Conservation (phyloP, 2,888 invertebrate genomes). For the Volucella inflata region DNA sequence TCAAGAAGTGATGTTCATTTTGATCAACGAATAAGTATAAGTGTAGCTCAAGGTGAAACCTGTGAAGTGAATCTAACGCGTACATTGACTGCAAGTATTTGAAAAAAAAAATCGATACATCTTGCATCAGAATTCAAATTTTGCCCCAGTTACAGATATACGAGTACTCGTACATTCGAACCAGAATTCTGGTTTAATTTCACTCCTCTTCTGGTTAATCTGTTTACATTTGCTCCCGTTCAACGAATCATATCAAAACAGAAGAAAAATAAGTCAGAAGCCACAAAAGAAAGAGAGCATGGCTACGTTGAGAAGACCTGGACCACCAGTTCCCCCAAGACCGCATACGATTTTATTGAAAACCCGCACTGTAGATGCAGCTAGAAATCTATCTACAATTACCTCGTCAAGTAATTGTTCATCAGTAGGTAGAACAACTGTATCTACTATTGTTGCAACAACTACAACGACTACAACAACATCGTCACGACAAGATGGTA, state of each 20-base stretch:
- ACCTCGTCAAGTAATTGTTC: slow-evolving; percentile 71
- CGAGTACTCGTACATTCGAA: slow-evolving; percentile 43
- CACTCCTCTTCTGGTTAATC: slow-evolving; percentile 10
- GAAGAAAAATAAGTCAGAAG: slow-evolving; percentile 16
- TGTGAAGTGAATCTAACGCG: slow-evolving; percentile 16
- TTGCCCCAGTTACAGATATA: slow-evolving; percentile 57
- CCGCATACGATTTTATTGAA: slow-evolving; percentile 90
- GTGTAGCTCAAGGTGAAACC: slow-evolving; percentile 18
- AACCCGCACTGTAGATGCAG: slow-evolving; percentile 82
- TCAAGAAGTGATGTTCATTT: background rate
- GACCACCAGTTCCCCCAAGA: slow-evolving; percentile 92
- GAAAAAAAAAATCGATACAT: slow-evolving; percentile 61
- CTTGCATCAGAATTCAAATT: slow-evolving; percentile 65
- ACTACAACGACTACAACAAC: slow-evolving; percentile 49
- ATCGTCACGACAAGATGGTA: slow-evolving; percentile 79
- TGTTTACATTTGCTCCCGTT: slow-evolving; percentile 46
- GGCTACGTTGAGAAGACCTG: slow-evolving; percentile 85
- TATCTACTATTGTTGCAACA: slow-evolving; percentile 46
- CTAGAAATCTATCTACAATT: slow-evolving; percentile 73
- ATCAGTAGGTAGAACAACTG: slow-evolving; percentile 42
- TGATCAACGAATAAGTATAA: background rate
- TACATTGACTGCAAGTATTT: slow-evolving; percentile 19
- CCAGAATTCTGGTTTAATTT: slow-evolving; percentile 38
- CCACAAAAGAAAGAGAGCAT: slow-evolving; percentile 77
- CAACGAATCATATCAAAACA: slow-evolving; percentile 45